These are phyloP conservation scores for Poeciliopsis occidentalis DNA, from an alignment of 2,113 vertebrate genomes.

Conservation along the genomic window DNA sequence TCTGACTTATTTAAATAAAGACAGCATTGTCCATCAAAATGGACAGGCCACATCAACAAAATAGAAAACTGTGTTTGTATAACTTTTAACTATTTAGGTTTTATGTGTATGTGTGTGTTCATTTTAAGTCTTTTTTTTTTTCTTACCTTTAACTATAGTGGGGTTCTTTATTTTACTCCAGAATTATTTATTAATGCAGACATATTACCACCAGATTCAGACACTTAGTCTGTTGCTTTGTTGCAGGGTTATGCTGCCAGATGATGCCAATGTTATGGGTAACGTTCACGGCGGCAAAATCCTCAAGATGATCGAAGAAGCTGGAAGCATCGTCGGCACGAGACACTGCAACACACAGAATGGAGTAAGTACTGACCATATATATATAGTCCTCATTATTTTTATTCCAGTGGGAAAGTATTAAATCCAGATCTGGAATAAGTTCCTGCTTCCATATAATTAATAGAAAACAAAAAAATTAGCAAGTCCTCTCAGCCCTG, in stretches of 20 bases:
- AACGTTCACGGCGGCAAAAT: conserved; percentile 94
- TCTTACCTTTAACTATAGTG: neutral
- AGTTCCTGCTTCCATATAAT: too few species aligned
- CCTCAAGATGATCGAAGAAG: conserved; percentile 98
- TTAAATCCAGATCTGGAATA: neutral
- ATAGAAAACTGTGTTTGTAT: neutral
- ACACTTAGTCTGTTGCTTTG: neutral
- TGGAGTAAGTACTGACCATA: conserved; percentile 72
- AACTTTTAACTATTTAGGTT: neutral
- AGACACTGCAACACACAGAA: conserved; percentile 91
- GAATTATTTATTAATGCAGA: neutral
- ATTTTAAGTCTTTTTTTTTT: neutral
- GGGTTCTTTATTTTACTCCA: neutral
- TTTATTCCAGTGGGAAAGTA: neutral
- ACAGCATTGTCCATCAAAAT: too few species aligned
- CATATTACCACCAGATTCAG: neutral
- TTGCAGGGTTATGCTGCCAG: conserved; percentile 91
- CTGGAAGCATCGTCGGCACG: conserved; percentile 91
- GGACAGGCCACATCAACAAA: neutral
- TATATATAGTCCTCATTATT: neutral
- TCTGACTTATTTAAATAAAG: too few species aligned
- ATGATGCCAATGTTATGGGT: conserved; percentile 91
- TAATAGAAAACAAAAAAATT: too few species aligned
- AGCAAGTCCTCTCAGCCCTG: too few species aligned
- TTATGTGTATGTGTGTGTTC: neutral